Evolutionary conservation across 1,140 invertebrate genomes (phyloP).

Genomic region (Globodera ellingtonae): DNA sequence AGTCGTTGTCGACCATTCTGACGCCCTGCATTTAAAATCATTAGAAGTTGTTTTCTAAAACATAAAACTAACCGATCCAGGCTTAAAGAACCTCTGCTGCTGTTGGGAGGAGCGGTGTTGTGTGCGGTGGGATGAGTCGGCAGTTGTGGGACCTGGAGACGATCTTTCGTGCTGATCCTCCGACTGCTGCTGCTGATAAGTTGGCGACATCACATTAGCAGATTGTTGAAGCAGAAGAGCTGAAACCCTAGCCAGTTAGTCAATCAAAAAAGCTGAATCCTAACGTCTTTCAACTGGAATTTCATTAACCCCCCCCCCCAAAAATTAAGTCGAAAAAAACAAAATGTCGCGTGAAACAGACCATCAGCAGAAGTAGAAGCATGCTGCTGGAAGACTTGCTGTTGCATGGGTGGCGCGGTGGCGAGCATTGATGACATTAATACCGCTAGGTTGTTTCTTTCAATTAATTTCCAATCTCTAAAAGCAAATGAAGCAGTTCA

Average conservation of each 20-base stretch:
- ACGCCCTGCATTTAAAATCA: not conserved
- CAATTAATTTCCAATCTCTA: too few relatives aligned
- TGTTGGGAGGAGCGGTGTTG: not conserved
- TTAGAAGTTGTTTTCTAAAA: too few relatives aligned
- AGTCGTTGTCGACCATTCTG: slow-evolving; percentile 18
- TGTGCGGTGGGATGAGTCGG: not conserved
- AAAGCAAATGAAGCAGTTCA: too few relatives aligned
- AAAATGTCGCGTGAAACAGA: not conserved
- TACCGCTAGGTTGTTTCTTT: too few relatives aligned
- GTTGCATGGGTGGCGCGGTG: slow-evolving; percentile 4
- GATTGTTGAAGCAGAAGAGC: not conserved
- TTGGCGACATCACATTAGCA: not conserved
- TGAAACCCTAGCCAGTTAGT: not conserved
- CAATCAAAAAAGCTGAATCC: too few relatives aligned
- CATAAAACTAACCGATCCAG: not conserved
- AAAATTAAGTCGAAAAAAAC: slow-evolving; percentile 7
- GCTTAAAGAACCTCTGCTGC: not conserved
- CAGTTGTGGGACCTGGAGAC: too few relatives aligned
- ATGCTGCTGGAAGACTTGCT: slow-evolving; percentile 23
- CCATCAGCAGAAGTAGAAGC: slow-evolving; percentile 15
- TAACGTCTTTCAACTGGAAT: too few relatives aligned
- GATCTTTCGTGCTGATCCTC: not conserved
- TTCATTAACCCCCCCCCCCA: too few relatives aligned
- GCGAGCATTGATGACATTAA: not conserved
- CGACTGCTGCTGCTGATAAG: not conserved